Base-by-base conservation (phyloP, 2,888 invertebrate species). In the Drosophila melanocephala region DNA sequence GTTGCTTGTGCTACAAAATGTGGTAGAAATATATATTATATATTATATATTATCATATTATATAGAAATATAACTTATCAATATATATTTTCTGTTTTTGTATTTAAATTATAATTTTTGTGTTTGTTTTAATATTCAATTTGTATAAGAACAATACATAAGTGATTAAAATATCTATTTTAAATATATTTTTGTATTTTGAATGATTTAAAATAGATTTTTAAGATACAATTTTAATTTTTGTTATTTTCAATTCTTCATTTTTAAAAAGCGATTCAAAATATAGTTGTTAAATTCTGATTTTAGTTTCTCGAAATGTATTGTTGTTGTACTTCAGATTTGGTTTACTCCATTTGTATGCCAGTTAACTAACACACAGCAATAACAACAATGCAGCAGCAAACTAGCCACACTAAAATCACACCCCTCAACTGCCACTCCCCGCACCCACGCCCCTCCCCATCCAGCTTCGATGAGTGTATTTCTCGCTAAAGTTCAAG, bases 401-500 rank as follows among this genome's bases (percentile, higher is more conserved):
- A 28, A 39, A 39, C 57, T 16, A n/a, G 44, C 22, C 32, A 22
- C 44, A 5, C 9, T 5, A 16, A 5, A 10, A 9, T 7, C 22
- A 22, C 22, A n/a, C 16, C 42, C 19, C 7, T 1, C 39, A n/a
- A 44, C 14, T 5, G 7, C 22, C 26, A 26, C 35, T 33, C 16
- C 37, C 16, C 14, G 2, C 12, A n/a, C n/a, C 16, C 28, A 3
- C 56, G 14, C 1, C 12, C 5, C 12, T 6, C 12, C 16, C 4
- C n/a, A 5, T n/a, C 0, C 37, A 26, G 6, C 12, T 10, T 3
- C 28, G 28, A 51, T 30, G 37, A 56, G 42, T 55, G 56, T 22
- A 53, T 52, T 72, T 65, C 39, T 65, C 53, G 42, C 19, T 32
- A 58, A 65, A 65, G 73, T 72, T 60, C 56, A 66, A 60, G 73